Evolutionary conservation across 2,113 vertebrate genomes (phyloP), one percentile per base, ranked within the genome.

Genomic region (Mionectes macconnelli): DNA sequence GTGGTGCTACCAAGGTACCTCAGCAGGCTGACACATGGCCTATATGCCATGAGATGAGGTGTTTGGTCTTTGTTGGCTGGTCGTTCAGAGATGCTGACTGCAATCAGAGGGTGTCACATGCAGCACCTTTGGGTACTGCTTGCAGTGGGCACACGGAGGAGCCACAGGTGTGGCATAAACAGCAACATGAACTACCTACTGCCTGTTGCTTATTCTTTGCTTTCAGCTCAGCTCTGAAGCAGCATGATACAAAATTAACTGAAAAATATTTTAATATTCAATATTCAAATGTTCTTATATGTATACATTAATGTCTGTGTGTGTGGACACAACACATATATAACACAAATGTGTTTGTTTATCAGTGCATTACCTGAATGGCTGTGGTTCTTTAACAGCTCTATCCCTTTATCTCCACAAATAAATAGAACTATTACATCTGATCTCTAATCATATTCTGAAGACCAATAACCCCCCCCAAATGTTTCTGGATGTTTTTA

Each of bases 401-500:
- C 10, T 62, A 4, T 56, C 25, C 53, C 33, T 74, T 42, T 78
- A 49, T 73, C 35, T 87, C 57, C 57, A 79, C 56, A 56, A 78
- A 72, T 28, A 56, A 91, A 10, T 75, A 75, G 59, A 8, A 42
- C 7, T 10, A 18, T 75, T 59, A 40, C 50, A 55, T 47, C 35
- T 40, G 35, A 82, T 76, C 64, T 82, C 47, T 64, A 49, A 78
- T 60, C 73, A 39, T 44, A 52, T 64, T 72, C 70, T 45, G 56
- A 87, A 64, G 56, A 52, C n/a, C 39, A 79, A 28, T 20, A 76
- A 87, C 19, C 11, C 35, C 35, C 35, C 14, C 5, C 16, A 3
- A 75, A 68, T 40, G 45, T 52, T 91, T 90, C 45, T 84, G 78
- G 19, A 59, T 84, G 40, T 47, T 70, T 82, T 84, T 91, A 82